Conservation (phyloP, 2,888 invertebrate species). For the Drosophila phalerata region DNA sequence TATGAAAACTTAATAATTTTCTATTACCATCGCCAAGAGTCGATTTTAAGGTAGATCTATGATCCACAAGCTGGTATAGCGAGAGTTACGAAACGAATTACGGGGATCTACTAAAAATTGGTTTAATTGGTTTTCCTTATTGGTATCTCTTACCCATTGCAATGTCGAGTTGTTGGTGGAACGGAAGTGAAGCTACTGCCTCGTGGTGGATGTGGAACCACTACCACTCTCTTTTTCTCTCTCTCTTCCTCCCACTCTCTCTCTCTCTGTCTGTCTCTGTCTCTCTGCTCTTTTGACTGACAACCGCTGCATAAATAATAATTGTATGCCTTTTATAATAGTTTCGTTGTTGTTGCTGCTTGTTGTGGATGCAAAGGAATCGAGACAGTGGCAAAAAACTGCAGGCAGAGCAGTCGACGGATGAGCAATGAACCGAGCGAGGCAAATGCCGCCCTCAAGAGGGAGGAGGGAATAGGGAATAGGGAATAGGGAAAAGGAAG, state of each 20-base stretch:
- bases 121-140: constrained; percentile 11
- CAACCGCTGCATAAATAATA: constrained; percentile 72
- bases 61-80: background rate
- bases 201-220: constrained; percentile 38
- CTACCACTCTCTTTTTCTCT: background rate
- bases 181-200: constrained; percentile 50
- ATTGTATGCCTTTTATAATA: constrained; percentile 71
- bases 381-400: constrained; percentile 37
- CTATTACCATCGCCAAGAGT: no score
- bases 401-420: constrained; percentile 25
- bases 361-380: constrained; percentile 52
- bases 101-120: no score
- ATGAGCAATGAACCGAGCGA: constrained; percentile 60
- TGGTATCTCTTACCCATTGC: constrained; percentile 21
- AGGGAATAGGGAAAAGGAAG: background rate
- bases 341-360: constrained; percentile 44
- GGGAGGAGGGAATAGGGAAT: background rate
- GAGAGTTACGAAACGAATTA: no score
- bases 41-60: no score
- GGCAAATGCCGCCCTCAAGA: constrained; percentile 2
- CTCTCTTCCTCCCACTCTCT: background rate
- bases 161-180: constrained; percentile 16
- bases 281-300: constrained; percentile 27
- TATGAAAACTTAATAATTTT: no score
- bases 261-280: background rate